Evolutionary conservation across 2,797 vertebrate species (phyloP).

Genomic region (Pangasius larnaudii): DNA sequence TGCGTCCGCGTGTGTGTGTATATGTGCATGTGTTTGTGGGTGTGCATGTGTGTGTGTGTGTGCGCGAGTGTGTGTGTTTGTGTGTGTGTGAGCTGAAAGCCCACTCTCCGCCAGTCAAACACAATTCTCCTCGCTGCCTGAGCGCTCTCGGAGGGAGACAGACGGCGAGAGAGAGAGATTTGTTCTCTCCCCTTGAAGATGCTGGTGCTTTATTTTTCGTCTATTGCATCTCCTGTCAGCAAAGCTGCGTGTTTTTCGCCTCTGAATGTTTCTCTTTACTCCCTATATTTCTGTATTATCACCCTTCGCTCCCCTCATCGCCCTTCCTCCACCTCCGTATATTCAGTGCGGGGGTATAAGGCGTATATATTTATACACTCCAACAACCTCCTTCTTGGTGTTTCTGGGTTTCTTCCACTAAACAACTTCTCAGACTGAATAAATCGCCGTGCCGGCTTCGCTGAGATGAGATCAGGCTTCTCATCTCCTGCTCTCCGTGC

Average conservation of each 20-base stretch:
- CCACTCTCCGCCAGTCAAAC: constrained; percentile 71
- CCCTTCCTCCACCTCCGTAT: constrained; percentile 61
- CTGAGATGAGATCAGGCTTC: constrained; percentile 89
- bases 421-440: constrained; percentile 80
- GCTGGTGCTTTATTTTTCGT: constrained; percentile 74
- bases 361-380: constrained; percentile 47
- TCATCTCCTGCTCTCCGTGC: constrained; percentile 88
- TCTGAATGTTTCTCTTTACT: constrained; percentile 88
- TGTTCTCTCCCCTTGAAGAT: constrained; percentile 58
- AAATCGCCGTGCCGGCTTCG: constrained; percentile 83
- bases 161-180: constrained; percentile 58
- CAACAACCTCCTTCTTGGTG: constrained; percentile 35
- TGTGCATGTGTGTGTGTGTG: constrained; percentile 26
- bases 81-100: constrained; percentile 69
- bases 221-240: constrained; percentile 74
- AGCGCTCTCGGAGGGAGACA: constrained; percentile 50
- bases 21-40: constrained; percentile 38
- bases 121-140: constrained; percentile 66
- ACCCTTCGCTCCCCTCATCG: constrained; percentile 71
- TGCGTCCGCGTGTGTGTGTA: background rate
- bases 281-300: constrained; percentile 90
- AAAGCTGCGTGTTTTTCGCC: constrained; percentile 73
- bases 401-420: constrained; percentile 71
- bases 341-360: constrained; percentile 66
- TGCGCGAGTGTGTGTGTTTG: constrained; percentile 27